A percentile compares a stretch with the other conserved stretches of the same genome.
These are phyloP conservation scores for Cyprinodon variegatus DNA, from an alignment of 2,113 vertebrate genomes.

Conservation along the genomic window DNA sequence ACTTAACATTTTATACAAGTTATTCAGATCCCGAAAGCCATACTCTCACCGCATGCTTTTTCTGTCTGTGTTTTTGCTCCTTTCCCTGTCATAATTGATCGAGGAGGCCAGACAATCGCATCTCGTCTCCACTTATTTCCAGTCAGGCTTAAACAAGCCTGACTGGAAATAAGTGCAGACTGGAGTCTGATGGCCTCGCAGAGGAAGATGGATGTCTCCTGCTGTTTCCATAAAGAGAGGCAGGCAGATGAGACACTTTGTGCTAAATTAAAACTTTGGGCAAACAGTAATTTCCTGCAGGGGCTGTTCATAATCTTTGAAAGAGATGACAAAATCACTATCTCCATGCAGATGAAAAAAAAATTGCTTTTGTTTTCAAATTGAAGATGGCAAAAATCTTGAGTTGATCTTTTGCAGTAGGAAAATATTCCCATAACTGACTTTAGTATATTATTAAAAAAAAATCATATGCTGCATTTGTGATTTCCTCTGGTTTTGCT, in stretches of 20 bases:
- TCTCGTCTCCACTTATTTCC: constrained; percentile 73
- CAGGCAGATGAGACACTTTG: constrained; percentile 33
- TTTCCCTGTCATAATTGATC: constrained; percentile 71
- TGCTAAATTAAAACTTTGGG: constrained; percentile 28
- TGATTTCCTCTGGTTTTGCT: neutral
- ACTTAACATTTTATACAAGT: constrained; percentile 72
- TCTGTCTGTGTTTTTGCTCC: constrained; percentile 43
- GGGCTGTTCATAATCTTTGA: neutral
- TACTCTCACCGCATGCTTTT: constrained; percentile 46
- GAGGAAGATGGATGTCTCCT: constrained; percentile 62
- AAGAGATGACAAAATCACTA: neutral
- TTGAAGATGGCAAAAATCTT: neutral
- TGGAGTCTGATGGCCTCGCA: constrained; percentile 74
- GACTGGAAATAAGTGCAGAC: constrained; percentile 40
- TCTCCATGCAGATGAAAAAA: constrained; percentile 1
- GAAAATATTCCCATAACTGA: neutral
- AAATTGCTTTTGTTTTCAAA: neutral
- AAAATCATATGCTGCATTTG: neutral
- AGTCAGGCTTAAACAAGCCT: constrained; percentile 76
- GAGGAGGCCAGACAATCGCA: constrained; percentile 68
- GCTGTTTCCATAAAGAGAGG: constrained; percentile 58
- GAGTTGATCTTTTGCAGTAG: too few species aligned
- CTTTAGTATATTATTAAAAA: neutral
- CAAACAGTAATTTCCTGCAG: constrained; percentile 24
- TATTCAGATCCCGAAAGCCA: constrained; percentile 60